Evolutionary conservation across 2,888 invertebrate genomes (phyloP).

Genomic region (Magallana nippona): DNA sequence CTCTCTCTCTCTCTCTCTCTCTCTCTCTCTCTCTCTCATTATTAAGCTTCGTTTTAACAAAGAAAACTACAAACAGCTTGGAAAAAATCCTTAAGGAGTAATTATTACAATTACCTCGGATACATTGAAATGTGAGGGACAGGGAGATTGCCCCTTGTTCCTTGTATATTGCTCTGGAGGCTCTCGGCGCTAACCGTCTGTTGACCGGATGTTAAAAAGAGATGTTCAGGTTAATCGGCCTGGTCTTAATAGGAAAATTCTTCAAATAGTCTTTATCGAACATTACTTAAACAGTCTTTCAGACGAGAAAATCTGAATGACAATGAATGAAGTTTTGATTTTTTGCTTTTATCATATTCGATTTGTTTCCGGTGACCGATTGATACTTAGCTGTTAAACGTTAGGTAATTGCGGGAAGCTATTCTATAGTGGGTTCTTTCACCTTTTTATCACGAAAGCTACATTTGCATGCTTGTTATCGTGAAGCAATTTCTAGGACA

Average conservation of each 20-base stretch:
- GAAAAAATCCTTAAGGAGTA: no score
- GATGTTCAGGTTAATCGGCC: neutral
- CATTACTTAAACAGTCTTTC: neutral
- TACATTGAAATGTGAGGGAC: neutral
- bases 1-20: no score
- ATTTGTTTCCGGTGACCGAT: neutral
- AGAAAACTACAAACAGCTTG: no score
- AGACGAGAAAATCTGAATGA: neutral
- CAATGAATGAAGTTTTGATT: neutral
- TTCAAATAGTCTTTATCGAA: neutral
- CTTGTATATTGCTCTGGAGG: neutral
- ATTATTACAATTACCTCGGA: no score
- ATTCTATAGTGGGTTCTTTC: neutral
- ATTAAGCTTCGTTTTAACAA: no score
- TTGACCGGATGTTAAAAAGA: constrained; percentile 4
- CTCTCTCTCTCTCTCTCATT: no score
- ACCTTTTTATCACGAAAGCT: constrained; percentile 5
- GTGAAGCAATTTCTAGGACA: neutral
- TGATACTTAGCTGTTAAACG: neutral
- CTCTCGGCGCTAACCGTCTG: neutral
- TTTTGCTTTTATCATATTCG: neutral
- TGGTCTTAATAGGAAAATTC: neutral
- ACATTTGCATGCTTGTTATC: neutral
- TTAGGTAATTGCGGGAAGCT: constrained; percentile 1
- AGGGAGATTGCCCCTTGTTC: neutral